phyloP scores from a whole-genome alignment of 2,113 vertebrate species.

The Lipotes vexillifer region DNA sequence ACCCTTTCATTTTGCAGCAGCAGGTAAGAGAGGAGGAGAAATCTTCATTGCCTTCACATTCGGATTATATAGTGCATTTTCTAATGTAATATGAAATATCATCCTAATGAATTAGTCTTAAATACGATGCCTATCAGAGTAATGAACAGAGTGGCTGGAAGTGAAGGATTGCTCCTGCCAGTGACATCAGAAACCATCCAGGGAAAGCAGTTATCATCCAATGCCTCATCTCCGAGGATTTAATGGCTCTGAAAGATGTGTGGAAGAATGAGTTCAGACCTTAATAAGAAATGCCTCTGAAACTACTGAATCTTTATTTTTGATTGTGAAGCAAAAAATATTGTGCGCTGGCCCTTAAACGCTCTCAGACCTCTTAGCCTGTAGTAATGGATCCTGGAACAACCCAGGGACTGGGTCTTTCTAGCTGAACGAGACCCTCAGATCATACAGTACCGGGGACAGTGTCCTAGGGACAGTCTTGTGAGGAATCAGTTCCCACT shows the following conservation, averaged over 20 bases:
- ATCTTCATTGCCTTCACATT: conserved; percentile 40
- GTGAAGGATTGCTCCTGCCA: not conserved
- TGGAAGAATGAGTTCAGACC: not conserved
- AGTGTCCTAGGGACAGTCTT: not conserved
- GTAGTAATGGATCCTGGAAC: not conserved
- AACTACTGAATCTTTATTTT: conserved; percentile 38
- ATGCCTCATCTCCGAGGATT: not conserved
- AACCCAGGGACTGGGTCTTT: not conserved
- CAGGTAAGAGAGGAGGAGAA: not conserved
- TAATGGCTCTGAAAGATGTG: not conserved
- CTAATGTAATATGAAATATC: conserved; percentile 54
- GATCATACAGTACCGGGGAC: not conserved
- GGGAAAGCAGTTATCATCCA: not conserved
- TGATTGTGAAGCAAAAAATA: not conserved
- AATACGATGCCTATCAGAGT: conserved; percentile 20
- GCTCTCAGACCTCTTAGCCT: not conserved
- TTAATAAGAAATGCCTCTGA: not conserved
- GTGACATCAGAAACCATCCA: not conserved
- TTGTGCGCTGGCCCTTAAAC: not conserved
- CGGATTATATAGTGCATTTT: not conserved
- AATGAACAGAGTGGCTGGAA: conserved; percentile 27
- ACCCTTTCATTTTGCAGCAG: not conserved
- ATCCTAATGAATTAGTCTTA: conserved; percentile 45
- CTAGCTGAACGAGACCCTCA: not conserved
- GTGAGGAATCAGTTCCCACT: not conserved